Evolutionary conservation across 2,113 vertebrate genomes (phyloP).

Genomic region (Pteruthius melanotis): DNA sequence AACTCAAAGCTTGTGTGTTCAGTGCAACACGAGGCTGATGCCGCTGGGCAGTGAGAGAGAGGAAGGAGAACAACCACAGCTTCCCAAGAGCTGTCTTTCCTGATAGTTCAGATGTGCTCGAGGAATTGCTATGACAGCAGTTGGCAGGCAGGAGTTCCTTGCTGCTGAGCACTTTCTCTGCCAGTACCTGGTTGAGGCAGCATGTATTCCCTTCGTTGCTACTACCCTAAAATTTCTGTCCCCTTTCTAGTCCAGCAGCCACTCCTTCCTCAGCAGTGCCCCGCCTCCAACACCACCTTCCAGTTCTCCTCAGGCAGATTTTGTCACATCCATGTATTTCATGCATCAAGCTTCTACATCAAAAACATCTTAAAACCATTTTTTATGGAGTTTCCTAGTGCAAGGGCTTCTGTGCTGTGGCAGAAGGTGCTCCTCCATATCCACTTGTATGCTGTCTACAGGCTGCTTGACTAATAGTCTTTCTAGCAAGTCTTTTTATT

Average conservation of each 20-base stretch:
- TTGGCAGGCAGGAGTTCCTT: neutral
- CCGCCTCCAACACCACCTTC: neutral
- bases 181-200: neutral
- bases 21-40: neutral
- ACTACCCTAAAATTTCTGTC: neutral
- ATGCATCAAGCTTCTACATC: neutral
- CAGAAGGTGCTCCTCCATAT: neutral
- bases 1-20: neutral
- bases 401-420: neutral
- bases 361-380: neutral
- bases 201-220: accelerated
- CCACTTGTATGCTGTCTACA: neutral
- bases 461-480: neutral
- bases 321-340: neutral
- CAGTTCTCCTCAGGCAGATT: accelerated
- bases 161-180: neutral
- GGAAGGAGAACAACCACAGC: neutral
- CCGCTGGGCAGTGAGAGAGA: neutral
- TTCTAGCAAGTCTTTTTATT: neutral
- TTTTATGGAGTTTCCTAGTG: neutral
- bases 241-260: neutral
- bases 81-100: neutral
- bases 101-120: neutral
- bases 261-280: neutral
- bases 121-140: neutral